These are phyloP conservation scores for Rhagium mordax DNA, from an alignment of 2,888 invertebrate genomes.

Conservation along the genomic window DNA sequence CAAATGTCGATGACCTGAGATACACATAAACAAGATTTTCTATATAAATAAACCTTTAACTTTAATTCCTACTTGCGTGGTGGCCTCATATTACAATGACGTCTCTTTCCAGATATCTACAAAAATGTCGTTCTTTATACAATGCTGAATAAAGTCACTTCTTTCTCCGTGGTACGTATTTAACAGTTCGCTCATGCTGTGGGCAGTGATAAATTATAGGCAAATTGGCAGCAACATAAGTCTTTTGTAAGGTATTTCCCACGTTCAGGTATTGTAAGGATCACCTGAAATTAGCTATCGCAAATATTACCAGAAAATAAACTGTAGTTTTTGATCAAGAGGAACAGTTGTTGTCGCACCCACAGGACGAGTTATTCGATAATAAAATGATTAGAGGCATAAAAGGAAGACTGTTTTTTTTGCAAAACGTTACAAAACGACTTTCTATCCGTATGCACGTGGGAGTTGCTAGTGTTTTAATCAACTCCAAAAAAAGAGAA, in stretches of 20 bases:
- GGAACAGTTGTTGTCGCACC: no score
- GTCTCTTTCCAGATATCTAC: slow-evolving; percentile 22
- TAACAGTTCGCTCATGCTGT: neutral
- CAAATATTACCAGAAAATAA: no score
- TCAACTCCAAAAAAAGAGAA: slow-evolving; percentile 40
- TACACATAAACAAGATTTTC: slow-evolving; percentile 37
- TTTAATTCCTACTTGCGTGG: slow-evolving; percentile 18
- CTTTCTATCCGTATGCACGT: slow-evolving; percentile 22
- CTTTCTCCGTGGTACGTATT: neutral
- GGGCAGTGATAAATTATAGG: neutral
- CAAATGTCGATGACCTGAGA: slow-evolving; percentile 35
- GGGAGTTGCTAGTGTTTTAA: slow-evolving; percentile 22
- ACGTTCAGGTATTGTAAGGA: neutral
- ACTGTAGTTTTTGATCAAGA: no score
- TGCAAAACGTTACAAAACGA: neutral
- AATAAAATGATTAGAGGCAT: slow-evolving; percentile 3
- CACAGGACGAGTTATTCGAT: neutral
- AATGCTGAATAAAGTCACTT: neutral
- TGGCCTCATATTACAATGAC: slow-evolving; percentile 15
- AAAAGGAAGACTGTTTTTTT: slow-evolving; percentile 13
- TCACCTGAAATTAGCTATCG: no score
- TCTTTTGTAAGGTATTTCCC: neutral
- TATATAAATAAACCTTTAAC: slow-evolving; percentile 31
- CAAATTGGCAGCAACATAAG: neutral
- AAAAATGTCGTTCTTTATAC: neutral